Conservation (phyloP, 2,797 vertebrate species). For the Enteromius paludinosus region DNA sequence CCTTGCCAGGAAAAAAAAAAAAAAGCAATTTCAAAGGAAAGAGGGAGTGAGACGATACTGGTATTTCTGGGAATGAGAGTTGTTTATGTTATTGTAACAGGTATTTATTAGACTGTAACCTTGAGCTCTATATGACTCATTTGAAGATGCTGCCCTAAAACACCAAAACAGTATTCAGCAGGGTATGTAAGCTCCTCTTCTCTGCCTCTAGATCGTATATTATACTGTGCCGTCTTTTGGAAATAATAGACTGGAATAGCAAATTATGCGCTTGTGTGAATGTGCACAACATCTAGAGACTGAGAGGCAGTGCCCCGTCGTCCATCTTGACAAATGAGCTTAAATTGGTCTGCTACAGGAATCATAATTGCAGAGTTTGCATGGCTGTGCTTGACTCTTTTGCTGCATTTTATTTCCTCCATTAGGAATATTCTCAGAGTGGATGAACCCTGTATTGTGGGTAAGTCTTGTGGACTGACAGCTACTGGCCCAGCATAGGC, state of each 20-base stretch:
- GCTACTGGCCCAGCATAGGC: slow-evolving; percentile 40
- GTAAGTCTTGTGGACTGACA: slow-evolving; percentile 38
- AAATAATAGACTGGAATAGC: slow-evolving; percentile 49
- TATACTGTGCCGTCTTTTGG: slow-evolving; percentile 29
- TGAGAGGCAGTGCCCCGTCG: slow-evolving; percentile 35
- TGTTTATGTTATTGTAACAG: slow-evolving; percentile 1
- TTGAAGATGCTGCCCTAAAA: slow-evolving; percentile 8
- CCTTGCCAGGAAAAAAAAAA: neutral
- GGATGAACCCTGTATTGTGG: slow-evolving; percentile 30
- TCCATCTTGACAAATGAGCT: slow-evolving; percentile 54
- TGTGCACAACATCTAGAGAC: slow-evolving; percentile 35
- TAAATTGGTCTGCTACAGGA: slow-evolving; percentile 56
- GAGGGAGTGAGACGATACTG: neutral
- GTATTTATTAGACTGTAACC: slow-evolving; percentile 8
- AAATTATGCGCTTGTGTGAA: slow-evolving; percentile 45
- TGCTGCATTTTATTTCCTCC: slow-evolving; percentile 44
- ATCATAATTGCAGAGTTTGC: slow-evolving; percentile 50
- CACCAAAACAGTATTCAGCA: neutral
- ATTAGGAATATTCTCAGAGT: slow-evolving; percentile 49
- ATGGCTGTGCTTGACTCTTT: slow-evolving; percentile 28
- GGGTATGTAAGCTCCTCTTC: neutral
- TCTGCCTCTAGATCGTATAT: neutral
- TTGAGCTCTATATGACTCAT: neutral
- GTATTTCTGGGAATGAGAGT: neutral
- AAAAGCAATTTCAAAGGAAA: neutral